Conservation (phyloP, 2,113 vertebrate genomes). For the Vidua macroura region DNA sequence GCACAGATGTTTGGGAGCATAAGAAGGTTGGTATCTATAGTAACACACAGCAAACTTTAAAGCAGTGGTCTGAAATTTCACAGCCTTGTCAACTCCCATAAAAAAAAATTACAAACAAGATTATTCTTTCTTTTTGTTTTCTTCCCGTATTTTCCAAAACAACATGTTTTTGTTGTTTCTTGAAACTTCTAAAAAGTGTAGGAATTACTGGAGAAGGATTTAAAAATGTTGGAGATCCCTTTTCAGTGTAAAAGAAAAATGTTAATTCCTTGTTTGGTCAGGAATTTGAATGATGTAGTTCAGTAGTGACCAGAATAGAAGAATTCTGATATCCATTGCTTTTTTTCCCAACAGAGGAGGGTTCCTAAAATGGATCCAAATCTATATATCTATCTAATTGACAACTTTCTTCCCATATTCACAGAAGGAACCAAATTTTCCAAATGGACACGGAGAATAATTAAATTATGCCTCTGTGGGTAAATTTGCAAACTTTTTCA, state of each 20-base stretch:
- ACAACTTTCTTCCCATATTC: background rate
- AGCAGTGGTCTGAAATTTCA: background rate
- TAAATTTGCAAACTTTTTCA: background rate
- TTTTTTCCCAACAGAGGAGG: background rate
- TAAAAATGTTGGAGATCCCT: background rate
- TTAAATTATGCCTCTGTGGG: background rate
- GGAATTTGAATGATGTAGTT: background rate
- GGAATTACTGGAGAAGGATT: background rate
- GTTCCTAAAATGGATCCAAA: background rate
- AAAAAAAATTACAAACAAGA: background rate
- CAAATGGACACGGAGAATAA: background rate
- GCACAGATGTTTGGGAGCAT: constrained; percentile 77
- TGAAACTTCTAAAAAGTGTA: background rate
- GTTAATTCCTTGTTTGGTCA: background rate
- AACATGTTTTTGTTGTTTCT: rapidly evolving
- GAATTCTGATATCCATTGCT: background rate
- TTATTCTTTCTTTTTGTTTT: background rate
- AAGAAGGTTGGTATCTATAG: constrained; percentile 68
- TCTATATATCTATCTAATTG: background rate
- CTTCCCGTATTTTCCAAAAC: background rate
- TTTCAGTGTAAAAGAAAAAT: background rate
- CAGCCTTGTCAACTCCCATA: background rate
- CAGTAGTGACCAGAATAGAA: background rate
- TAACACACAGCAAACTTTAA: background rate
- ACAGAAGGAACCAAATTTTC: background rate